Evolutionary conservation across 2,888 invertebrate species (phyloP).

Genomic region (Masnerella sp.): DNA sequence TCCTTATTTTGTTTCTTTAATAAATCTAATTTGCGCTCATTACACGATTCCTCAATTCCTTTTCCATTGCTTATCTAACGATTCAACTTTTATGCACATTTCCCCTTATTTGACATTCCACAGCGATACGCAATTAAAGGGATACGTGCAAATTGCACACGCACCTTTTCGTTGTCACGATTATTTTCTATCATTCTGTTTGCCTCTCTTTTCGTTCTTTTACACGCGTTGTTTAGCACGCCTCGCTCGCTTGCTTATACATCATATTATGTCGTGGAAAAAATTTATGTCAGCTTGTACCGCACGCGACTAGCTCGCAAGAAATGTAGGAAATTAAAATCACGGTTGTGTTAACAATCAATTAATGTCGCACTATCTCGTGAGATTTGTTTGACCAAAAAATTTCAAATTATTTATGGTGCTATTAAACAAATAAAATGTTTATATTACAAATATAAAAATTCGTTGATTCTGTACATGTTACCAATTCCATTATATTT

Average conservation of each 20-base stretch:
- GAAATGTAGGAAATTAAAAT: slow-evolving; percentile 13
- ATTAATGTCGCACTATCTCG: slow-evolving; percentile 17
- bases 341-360: slow-evolving; percentile 21
- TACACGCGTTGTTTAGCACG: slow-evolving; percentile 30
- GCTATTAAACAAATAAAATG: too few species aligned
- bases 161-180: slow-evolving; percentile 32
- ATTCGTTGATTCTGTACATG: too few species aligned
- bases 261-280: slow-evolving; percentile 31
- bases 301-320: slow-evolving; percentile 25
- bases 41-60: slow-evolving; percentile 25
- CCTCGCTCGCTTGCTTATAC: slow-evolving; percentile 23
- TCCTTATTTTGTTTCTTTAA: slow-evolving; percentile 30
- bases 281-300: slow-evolving; percentile 24
- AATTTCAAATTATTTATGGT: too few species aligned
- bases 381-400: slow-evolving; percentile 4
- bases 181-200: slow-evolving; percentile 44
- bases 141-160: slow-evolving; percentile 49
- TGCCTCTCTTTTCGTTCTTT: slow-evolving; percentile 27
- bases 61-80: slow-evolving; percentile 35
- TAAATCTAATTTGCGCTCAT: slow-evolving; percentile 36
- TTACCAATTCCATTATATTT: too few species aligned
- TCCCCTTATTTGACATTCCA: slow-evolving; percentile 46
- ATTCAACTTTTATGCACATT: slow-evolving; percentile 44
- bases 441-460: too few species aligned
- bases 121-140: slow-evolving; percentile 46